These are phyloP conservation scores for Sandelia bainsii DNA, from an alignment of 2,797 vertebrate genomes.

Conservation along the genomic window DNA sequence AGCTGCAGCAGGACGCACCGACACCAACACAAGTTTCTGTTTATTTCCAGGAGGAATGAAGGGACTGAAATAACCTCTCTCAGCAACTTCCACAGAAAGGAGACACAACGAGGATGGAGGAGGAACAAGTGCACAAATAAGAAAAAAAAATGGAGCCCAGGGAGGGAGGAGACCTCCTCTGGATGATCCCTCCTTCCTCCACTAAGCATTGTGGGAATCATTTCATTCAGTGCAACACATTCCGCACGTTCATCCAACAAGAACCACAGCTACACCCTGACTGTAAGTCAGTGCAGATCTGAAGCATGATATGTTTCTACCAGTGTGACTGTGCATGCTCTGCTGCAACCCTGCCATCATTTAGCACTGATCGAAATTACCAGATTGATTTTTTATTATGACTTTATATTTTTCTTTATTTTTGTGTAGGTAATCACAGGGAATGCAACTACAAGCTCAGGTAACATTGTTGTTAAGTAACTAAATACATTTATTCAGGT, in stretches of 20 bases:
- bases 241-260: slow-evolving; percentile 19
- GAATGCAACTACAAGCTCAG: no score
- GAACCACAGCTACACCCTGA: no score
- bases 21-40: neutral
- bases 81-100: neutral
- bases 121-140: slow-evolving; percentile 64
- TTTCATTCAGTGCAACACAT: slow-evolving; percentile 18
- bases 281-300: no score
- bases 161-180: slow-evolving; percentile 38
- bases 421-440: no score
- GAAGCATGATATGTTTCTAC: no score
- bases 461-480: no score
- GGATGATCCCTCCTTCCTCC: slow-evolving; percentile 33
- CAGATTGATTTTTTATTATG: no score
- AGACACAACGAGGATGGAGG: slow-evolving; percentile 27
- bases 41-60: slow-evolving; percentile 7
- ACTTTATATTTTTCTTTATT: no score
- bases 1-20: neutral
- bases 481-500: no score
- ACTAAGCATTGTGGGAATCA: slow-evolving; percentile 61
- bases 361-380: no score
- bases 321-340: no score
- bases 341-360: no score
- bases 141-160: slow-evolving; percentile 7
- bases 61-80: neutral